Conservation (phyloP, 2,888 invertebrate genomes). For the Orchestes rusci region DNA sequence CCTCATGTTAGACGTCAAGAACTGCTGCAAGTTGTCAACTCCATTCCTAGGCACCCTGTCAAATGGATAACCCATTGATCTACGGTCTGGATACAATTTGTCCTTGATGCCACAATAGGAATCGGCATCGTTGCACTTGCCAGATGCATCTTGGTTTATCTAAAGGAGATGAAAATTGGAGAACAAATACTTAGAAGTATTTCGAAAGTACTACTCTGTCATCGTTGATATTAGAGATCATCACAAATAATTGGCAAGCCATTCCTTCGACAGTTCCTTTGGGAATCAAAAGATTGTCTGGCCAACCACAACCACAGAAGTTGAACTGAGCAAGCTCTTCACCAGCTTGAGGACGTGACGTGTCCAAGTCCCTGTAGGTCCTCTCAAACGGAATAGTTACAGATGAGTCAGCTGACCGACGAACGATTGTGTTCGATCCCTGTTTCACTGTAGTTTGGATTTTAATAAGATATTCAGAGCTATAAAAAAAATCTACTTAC, state of each 20-base stretch:
- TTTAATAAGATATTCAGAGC: too few relatives aligned
- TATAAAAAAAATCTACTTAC: too few relatives aligned
- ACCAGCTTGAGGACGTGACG: conserved; percentile 51
- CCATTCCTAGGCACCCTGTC: conserved; percentile 56
- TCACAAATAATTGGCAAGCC: conserved; percentile 63
- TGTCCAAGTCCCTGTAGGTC: conserved; percentile 67
- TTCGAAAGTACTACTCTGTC: conserved; percentile 42
- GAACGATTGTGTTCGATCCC: conserved; percentile 59
- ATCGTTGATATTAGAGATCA: conserved; percentile 66
- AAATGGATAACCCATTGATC: conserved; percentile 82
- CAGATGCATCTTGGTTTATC: conserved; percentile 50
- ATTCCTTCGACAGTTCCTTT: conserved; percentile 62
- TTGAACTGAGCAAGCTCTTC: conserved; percentile 54
- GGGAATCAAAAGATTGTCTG: conserved; percentile 71
- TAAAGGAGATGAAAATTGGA: conserved; percentile 21
- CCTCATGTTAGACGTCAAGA: conserved; percentile 69
- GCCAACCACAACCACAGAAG: conserved; percentile 88
- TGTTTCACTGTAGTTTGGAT: too few relatives aligned
- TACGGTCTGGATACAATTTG: conserved; percentile 69
- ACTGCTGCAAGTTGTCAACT: conserved; percentile 54
- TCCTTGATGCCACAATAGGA: conserved; percentile 76
- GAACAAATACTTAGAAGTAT: neutral
- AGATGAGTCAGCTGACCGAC: conserved; percentile 63
- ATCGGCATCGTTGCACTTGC: conserved; percentile 63
- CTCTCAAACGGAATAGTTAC: conserved; percentile 78